phyloP scores from a whole-genome alignment of 2,797 vertebrate species.

The Xiphorhynchus erythropygius region DNA sequence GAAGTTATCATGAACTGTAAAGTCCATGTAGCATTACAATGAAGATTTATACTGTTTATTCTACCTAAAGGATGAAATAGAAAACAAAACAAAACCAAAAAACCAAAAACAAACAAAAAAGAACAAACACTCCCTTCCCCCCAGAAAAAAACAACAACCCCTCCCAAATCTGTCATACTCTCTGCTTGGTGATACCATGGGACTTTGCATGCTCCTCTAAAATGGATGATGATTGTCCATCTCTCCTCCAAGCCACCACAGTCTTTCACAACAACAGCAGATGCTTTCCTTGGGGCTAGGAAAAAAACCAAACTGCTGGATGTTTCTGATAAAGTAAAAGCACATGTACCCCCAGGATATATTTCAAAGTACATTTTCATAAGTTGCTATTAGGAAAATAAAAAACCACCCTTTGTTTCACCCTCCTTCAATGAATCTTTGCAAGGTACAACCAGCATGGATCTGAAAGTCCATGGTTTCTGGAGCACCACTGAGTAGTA shows the following conservation, averaged over 20 bases:
- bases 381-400: neutral
- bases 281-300: neutral
- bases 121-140: no score
- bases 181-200: neutral
- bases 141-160: no score
- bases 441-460: neutral
- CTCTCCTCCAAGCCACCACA: neutral
- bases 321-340: constrained; percentile 11
- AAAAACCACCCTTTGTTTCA: neutral
- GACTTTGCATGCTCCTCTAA: neutral
- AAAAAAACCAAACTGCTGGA: neutral
- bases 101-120: no score
- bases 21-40: neutral
- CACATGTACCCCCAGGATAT: neutral
- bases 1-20: neutral
- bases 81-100: no score
- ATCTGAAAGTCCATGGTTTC: neutral
- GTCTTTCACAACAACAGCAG: neutral
- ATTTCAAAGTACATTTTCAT: neutral
- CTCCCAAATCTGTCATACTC: neutral
- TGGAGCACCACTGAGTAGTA: neutral
- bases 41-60: neutral
- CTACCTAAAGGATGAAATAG: neutral
- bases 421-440: neutral
- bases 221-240: neutral